Percentiles rank a stretch among this genome's conserved stretches.
These are phyloP conservation scores for Lordiphosa stackelbergi DNA, from an alignment of 1,140 invertebrate species.

Conservation along the genomic window DNA sequence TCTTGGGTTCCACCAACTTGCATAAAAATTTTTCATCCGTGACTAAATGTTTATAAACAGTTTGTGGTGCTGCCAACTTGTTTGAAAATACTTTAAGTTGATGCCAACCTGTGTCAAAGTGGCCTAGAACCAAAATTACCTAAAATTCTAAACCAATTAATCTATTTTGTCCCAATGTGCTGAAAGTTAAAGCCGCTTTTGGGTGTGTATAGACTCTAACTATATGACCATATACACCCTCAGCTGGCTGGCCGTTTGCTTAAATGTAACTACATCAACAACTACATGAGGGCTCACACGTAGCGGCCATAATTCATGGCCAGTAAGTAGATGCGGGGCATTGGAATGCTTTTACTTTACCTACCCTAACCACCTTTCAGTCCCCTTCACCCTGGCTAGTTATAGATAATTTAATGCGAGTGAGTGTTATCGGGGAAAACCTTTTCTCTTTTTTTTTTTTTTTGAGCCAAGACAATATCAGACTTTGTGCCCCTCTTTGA, in stretches of 20 bases:
- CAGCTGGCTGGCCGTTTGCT: no score
- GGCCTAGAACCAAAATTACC: no score
- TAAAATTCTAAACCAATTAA: no score
- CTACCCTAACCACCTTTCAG: no score
- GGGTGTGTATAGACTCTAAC: neutral
- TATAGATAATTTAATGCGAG: constrained; percentile 41
- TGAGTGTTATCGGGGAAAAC: constrained; percentile 9
- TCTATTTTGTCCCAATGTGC: no score
- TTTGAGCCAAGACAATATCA: neutral
- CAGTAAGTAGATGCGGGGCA: constrained; percentile 36
- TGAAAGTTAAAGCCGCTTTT: neutral
- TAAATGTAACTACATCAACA: constrained; percentile 61
- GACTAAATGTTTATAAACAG: no score
- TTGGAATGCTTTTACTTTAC: constrained; percentile 55
- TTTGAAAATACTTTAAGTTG: no score
- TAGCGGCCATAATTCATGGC: constrained; percentile 67
- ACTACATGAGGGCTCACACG: constrained; percentile 45
- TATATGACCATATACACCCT: no score
- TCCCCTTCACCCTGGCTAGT: constrained; percentile 33
- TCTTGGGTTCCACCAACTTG: no score
- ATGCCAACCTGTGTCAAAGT: no score
- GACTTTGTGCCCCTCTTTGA: constrained; percentile 8
- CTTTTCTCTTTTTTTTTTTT: neutral
- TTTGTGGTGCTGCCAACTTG: no score
- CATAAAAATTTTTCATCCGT: no score